Base-by-base conservation (phyloP, 30 jellyfish, hydroid and myxozoan genomes). In the Cassiopea andromeda region DNA sequence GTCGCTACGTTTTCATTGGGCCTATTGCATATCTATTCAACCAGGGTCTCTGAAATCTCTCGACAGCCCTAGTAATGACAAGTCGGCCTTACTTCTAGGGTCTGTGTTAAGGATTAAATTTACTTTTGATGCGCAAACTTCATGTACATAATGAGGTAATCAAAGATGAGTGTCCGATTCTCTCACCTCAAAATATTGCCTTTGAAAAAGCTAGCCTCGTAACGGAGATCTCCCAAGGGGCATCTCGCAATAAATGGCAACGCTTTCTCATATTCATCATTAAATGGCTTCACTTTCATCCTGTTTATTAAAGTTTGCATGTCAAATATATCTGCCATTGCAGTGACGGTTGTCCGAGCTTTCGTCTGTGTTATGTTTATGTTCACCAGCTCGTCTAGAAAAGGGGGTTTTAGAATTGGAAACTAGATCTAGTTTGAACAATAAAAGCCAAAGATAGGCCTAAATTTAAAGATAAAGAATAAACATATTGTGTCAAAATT, bases 301-400 rank as follows among this genome's bases (percentile, higher is more conserved):
- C 92, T 84, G 85, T 71, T 84, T 15, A 76, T 71, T 75, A 84
- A 45, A 2, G 92, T 84, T 17, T 45, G 57, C 92, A 84, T 84
- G 67, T 73, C 76, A 50, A 69, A 84, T 1, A 84, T 84, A 77
- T 84, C 75, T 8, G 92, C 92, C 7, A 38, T 15, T 1, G 92
- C 92, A 7, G 16, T 70, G 48, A 84, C 92, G 17, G 17, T 15
- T 38, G 92, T 84, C 1, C 86, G 76, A 43, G 14, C 61, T 60
- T 49, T 66, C 7, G 69, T 48, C 76, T 69, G 76, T 13, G 75
- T 43, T 44, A 84, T 58, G 10, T n/a, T 69, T 1, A 84, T 59
- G 16, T 71, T 74, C 17, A 84, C 92, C 2, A 69, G 92, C 72
- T 84, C 92, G 75, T 84, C 92, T 84, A 57, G 12, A 74, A 4